A percentile compares a stretch with the other conserved stretches of the same genome.
phyloP scores from a whole-genome alignment of 2,113 vertebrate genomes.

The Etheostoma cragini region DNA sequence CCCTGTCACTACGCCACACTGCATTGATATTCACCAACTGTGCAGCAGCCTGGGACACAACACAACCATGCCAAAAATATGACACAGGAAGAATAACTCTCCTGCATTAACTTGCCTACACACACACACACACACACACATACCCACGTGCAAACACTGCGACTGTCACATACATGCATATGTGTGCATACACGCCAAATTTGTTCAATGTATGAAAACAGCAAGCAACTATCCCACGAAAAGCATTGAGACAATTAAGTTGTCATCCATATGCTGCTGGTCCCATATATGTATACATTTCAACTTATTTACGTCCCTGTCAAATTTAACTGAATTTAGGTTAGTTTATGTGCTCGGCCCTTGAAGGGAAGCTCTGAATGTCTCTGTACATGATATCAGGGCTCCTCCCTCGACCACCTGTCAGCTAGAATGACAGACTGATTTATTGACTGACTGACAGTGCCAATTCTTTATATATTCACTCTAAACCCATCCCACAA shows the following conservation, averaged over 20 bases:
- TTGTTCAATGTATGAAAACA: constrained; percentile 10
- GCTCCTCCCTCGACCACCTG: constrained; percentile 60
- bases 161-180: constrained; percentile 37
- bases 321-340: neutral
- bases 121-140: constrained; percentile 23
- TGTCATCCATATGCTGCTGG: constrained; percentile 1
- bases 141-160: constrained; percentile 22
- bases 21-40: constrained; percentile 84
- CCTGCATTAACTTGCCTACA: constrained; percentile 62
- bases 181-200: constrained; percentile 15
- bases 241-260: neutral
- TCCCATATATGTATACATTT: neutral
- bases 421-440: constrained; percentile 70
- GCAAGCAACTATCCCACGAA: constrained; percentile 7
- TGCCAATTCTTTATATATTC: constrained; percentile 67
- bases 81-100: constrained; percentile 78
- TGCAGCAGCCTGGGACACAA: constrained; percentile 78
- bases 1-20: constrained; percentile 78
- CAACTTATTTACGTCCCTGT: constrained; percentile 8
- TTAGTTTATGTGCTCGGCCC: constrained; percentile 9
- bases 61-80: constrained; percentile 80
- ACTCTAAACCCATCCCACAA: constrained; percentile 54
- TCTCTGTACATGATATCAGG: constrained; percentile 16
- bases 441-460: constrained; percentile 72
- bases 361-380: constrained; percentile 23